Evolutionary conservation across 1,140 invertebrate species (phyloP), one percentile per base, ranked within the genome.

Genomic region (Scaptomyza graminum): DNA sequence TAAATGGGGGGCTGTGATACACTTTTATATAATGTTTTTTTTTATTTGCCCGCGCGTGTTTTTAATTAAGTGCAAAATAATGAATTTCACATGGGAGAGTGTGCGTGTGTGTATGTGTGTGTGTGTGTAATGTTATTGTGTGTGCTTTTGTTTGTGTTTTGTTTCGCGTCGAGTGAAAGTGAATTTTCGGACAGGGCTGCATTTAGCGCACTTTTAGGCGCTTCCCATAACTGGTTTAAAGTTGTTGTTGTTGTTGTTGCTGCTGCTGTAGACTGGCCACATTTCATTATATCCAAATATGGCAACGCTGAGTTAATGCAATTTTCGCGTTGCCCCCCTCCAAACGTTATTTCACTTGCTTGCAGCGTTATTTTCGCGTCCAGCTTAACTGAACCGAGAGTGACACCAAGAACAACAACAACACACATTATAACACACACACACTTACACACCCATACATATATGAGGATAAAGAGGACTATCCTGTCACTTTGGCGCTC

Each of bases 21-120:
- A 70, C 47, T 62, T 57, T 74, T 62, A 59, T 9, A 34, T 34
- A 8, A 1, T 9, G 1, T 61, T 73, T 55, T 22, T 28, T 56
- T 28, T 50, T 65, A 51, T 31, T 47, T 75, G 75, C 51, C 43
- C 41, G 63, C 63, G 74, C 66, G 76, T 81, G 69, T 85, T 85
- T 85, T 85, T 85, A 85, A 85, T 85, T 85, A 85, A 85, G 81
- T 87, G 82, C 74, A 69, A 81, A 76, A 87, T 87, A 87, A 87
- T 87, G 63, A 60, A 79, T 68, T 67, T 72, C 43, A 55, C 39
- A 28, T 57, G 60, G 50, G 49, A 12, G 31, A 5, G 15, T 13
- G 34, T 50, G 31, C 13, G 12, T 44, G 11, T 44, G 25, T 43
- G 47, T 43, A 22, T 31, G 61, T 11, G n/a, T 57, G 31, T 64